A percentile compares a stretch with the other conserved stretches of the same genome.
Conservation (phyloP, 2,113 vertebrate genomes). For the Lepidothrix coronata region DNA sequence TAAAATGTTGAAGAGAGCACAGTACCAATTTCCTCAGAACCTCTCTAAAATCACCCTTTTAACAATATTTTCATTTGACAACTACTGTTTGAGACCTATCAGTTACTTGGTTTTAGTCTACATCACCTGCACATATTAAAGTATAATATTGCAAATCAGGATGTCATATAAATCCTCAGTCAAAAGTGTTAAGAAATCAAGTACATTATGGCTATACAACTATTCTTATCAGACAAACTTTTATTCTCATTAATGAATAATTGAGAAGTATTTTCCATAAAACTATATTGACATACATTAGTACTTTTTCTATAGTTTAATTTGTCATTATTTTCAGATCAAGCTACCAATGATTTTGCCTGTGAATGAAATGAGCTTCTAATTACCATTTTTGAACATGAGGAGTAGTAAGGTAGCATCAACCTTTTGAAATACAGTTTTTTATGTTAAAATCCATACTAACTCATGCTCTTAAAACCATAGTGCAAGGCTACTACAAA, state of each 20-base stretch:
- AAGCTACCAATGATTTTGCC: background rate
- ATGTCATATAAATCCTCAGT: background rate
- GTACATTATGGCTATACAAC: background rate
- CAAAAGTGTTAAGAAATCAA: background rate
- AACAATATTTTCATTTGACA: background rate
- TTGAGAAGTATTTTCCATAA: background rate
- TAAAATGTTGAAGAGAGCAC: background rate
- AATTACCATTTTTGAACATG: background rate
- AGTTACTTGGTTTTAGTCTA: background rate
- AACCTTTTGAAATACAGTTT: background rate
- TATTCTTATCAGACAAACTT: background rate
- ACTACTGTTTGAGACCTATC: background rate
- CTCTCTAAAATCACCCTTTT: background rate
- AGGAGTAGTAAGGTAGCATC: background rate
- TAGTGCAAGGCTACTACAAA: background rate
- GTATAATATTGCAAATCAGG: background rate
- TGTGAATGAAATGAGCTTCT: background rate
- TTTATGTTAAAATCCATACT: background rate
- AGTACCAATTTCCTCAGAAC: background rate
- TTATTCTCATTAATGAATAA: background rate
- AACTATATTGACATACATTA: background rate
- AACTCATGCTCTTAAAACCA: background rate
- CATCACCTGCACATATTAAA: background rate
- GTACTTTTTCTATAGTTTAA: background rate
- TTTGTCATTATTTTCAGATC: background rate